These are phyloP conservation scores for Drosophila cardini DNA, from an alignment of 1,140 invertebrate genomes.

Conservation along the genomic window DNA sequence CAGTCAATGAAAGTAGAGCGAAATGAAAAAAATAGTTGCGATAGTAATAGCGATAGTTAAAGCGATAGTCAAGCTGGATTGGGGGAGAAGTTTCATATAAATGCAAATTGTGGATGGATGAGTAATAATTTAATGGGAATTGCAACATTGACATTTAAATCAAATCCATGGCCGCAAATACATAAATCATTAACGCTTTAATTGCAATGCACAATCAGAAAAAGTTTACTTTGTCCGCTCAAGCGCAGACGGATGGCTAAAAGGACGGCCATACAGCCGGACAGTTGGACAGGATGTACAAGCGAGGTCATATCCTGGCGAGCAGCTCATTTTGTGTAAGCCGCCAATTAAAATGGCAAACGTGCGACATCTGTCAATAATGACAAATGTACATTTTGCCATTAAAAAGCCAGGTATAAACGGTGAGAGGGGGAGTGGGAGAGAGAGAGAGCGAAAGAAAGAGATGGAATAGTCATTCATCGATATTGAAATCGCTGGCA, in stretches of 20 bases:
- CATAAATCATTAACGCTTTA: constrained; percentile 79
- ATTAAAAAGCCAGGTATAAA: constrained; percentile 34
- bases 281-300: constrained; percentile 2
- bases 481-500: constrained; percentile 27
- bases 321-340: constrained; percentile 75
- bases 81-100: neutral
- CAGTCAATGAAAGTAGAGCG: constrained; percentile 60
- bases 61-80: neutral
- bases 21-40: constrained; percentile 35
- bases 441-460: neutral
- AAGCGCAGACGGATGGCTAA: constrained; percentile 32
- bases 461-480: constrained; percentile 2
- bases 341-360: constrained; percentile 81
- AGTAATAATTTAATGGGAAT: constrained; percentile 33
- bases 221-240: constrained; percentile 60
- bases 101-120: constrained; percentile 1
- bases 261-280: constrained; percentile 1
- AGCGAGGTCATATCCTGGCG: constrained; percentile 45
- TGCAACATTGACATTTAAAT: constrained; percentile 61
- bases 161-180: constrained; percentile 72
- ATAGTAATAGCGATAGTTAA: neutral
- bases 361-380: constrained; percentile 79
- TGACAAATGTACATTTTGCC: constrained; percentile 80
- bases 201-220: constrained; percentile 71
- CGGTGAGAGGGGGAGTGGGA: neutral